A percentile compares a stretch with the other conserved stretches of the same genome.
Conservation (phyloP, 2,888 invertebrate species). For the Orthonychiurus folsomi region DNA sequence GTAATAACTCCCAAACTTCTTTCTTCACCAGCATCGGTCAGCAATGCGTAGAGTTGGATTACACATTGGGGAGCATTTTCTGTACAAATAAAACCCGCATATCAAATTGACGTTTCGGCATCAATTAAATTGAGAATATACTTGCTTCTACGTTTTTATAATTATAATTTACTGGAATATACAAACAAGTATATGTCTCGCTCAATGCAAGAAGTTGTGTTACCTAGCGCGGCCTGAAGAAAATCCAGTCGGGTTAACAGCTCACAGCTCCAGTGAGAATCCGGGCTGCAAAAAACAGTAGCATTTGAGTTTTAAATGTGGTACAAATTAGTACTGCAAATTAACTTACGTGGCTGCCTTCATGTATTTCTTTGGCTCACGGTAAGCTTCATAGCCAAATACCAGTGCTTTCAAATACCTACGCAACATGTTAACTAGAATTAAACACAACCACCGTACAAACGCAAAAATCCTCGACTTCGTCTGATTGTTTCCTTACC, state of each 20-base stretch:
- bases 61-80: slow-evolving; percentile 39
- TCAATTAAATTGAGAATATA: too few species aligned
- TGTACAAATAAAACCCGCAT: too few species aligned
- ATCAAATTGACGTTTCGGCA: too few species aligned
- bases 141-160: too few species aligned
- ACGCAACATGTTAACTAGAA: too few species aligned
- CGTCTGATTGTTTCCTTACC: slow-evolving; percentile 13
- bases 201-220: too few species aligned
- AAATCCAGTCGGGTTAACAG: slow-evolving; percentile 34
- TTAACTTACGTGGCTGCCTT: slow-evolving; percentile 27
- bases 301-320: not conserved
- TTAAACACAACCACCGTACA: not conserved
- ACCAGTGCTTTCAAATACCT: slow-evolving; percentile 35
- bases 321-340: not conserved
- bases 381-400: slow-evolving; percentile 31
- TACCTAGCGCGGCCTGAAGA: slow-evolving; percentile 31
- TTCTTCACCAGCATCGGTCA: slow-evolving; percentile 29
- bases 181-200: too few species aligned
- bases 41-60: slow-evolving; percentile 30
- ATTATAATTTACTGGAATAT: too few species aligned
- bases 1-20: slow-evolving; percentile 27
- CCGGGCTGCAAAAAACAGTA: slow-evolving; percentile 22
- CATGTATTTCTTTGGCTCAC: slow-evolving; percentile 33
- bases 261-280: slow-evolving; percentile 34
- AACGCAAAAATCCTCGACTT: not conserved